phyloP scores from a whole-genome alignment of 2,797 vertebrate species.

The Vipera latastei region DNA sequence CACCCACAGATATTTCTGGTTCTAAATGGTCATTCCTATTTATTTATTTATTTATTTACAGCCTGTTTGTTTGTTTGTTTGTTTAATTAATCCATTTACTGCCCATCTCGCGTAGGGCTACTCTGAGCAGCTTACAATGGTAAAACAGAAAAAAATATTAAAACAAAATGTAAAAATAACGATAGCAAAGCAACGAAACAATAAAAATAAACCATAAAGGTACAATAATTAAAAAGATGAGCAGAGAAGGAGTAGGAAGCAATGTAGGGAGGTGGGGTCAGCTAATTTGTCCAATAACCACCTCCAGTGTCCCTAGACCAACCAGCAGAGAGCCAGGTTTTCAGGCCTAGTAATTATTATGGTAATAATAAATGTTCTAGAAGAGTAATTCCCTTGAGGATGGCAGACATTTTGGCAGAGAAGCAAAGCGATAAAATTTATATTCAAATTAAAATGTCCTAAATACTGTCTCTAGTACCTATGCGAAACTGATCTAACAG shows the following conservation, averaged over 20 bases:
- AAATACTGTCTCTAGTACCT: neutral
- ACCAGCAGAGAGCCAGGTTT: neutral
- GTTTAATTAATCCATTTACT: neutral
- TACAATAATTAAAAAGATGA: neutral
- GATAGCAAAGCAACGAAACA: neutral
- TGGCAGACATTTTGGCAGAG: neutral
- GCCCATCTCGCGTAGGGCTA: neutral
- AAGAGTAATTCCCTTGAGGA: neutral
- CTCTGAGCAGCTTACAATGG: neutral
- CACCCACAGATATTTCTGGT: neutral
- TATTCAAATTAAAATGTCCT: neutral
- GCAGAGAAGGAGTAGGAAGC: neutral
- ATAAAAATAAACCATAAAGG: neutral
- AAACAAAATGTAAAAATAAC: neutral
- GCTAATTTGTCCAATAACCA: neutral
- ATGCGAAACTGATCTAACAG: neutral
- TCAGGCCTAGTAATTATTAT: neutral
- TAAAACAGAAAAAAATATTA: neutral
- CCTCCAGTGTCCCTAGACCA: neutral
- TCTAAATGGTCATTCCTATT: neutral
- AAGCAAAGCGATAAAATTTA: neutral
- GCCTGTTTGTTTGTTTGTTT: neutral
- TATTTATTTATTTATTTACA: neutral
- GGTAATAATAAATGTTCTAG: neutral
- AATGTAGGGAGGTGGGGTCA: too few species aligned